A percentile compares a stretch with the other conserved stretches of the same genome.
phyloP scores from a whole-genome alignment of 2,888 invertebrate species.

The Unio delphinus region DNA sequence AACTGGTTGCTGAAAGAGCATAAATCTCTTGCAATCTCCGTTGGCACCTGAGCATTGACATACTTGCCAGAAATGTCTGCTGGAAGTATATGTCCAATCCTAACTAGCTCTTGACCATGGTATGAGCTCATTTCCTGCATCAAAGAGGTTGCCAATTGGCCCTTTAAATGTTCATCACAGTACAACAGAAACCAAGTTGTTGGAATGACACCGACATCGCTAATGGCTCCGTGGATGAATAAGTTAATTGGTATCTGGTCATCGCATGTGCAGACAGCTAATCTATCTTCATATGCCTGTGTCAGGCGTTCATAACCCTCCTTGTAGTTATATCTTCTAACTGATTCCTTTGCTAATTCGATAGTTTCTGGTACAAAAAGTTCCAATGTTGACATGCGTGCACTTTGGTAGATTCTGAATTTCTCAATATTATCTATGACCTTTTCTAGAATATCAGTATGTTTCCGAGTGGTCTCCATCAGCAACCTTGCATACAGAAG shows the following conservation, averaged over 20 bases:
- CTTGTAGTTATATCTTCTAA: constrained; percentile 14
- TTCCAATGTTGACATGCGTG: constrained; percentile 19
- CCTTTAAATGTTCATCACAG: constrained; percentile 32
- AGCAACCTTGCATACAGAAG: constrained; percentile 20
- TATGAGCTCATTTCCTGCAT: constrained; percentile 20
- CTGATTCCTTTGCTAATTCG: constrained; percentile 15
- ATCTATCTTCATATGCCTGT: constrained; percentile 33
- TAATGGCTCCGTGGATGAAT: constrained; percentile 28
- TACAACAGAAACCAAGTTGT: constrained; percentile 37
- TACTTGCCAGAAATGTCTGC: constrained; percentile 17
- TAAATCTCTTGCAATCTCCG: constrained; percentile 7
- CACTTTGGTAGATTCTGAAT: constrained; percentile 16
- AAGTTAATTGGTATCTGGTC: constrained; percentile 31
- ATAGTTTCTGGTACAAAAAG: constrained; percentile 34
- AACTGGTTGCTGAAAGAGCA: constrained; percentile 28
- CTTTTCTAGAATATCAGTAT: constrained; percentile 5
- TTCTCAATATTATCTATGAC: constrained; percentile 21
- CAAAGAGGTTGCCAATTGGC: constrained; percentile 28
- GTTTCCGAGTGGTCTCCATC: constrained; percentile 11
- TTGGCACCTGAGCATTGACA: constrained; percentile 24
- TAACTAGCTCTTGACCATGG: constrained; percentile 10
- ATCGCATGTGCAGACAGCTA: constrained; percentile 38
- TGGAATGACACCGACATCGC: constrained; percentile 10
- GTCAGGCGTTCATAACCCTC: constrained; percentile 26
- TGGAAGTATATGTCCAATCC: constrained; percentile 25